A percentile compares a stretch with the other conserved stretches of the same genome.
phyloP scores from a whole-genome alignment of 2,888 invertebrate species.

The Drosophila kokeensis region DNA sequence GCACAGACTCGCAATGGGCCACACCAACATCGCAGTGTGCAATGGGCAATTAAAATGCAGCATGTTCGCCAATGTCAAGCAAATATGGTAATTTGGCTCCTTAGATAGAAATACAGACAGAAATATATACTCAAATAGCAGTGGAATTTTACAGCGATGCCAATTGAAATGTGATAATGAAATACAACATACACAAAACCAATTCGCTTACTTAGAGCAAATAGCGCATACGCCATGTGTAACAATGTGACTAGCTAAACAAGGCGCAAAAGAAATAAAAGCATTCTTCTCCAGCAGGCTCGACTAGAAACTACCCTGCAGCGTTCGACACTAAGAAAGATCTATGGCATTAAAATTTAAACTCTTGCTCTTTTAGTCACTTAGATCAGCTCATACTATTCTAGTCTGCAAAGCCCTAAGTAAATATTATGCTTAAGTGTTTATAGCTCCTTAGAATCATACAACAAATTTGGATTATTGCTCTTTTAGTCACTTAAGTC shows the following conservation, averaged over 20 bases:
- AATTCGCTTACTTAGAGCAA: conserved; percentile 14
- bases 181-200: not conserved
- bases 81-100: conserved; percentile 34
- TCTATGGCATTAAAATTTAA: not conserved
- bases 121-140: conserved; percentile 1
- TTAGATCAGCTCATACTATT: not conserved
- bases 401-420: not conserved
- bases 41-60: conserved; percentile 56
- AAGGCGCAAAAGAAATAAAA: not conserved
- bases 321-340: not conserved
- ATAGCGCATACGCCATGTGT: conserved; percentile 69
- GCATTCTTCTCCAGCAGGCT: not conserved
- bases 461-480: not conserved
- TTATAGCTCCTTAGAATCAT: not conserved
- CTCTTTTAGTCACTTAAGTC: not conserved
- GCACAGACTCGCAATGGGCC: conserved; percentile 1
- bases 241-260: conserved; percentile 40
- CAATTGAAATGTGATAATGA: conserved; percentile 34
- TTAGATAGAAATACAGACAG: not conserved
- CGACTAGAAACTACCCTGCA: not conserved
- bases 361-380: not conserved
- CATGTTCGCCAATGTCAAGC: conserved; percentile 22
- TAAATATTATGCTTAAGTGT: not conserved
- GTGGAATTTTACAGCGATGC: conserved; percentile 48
- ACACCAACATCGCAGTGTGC: conserved; percentile 13